phyloP scores from a whole-genome alignment of 2,797 vertebrate genomes.

The Carduelis carduelis region DNA sequence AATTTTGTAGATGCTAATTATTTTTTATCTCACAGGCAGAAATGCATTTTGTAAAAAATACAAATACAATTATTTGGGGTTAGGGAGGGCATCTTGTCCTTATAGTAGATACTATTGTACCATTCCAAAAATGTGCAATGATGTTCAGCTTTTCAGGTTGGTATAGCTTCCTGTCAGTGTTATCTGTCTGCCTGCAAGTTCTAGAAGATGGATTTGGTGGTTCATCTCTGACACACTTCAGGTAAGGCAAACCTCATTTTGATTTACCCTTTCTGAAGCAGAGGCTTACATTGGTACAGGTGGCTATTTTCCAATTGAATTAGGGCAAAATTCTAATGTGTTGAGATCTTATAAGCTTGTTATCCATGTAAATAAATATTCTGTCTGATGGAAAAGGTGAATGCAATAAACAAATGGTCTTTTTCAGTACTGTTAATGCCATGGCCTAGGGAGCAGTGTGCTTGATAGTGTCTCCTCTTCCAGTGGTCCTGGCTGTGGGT shows the following conservation, averaged over 20 bases:
- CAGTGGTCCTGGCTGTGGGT: not conserved
- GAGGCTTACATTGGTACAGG: not conserved
- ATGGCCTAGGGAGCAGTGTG: not conserved
- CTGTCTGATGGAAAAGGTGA: not conserved
- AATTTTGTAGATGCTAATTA: not conserved
- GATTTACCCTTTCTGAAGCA: not conserved
- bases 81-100: rapidly evolving
- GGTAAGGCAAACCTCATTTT: not conserved
- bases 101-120: not conserved
- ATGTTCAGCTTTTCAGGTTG: not conserved
- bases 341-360: not conserved
- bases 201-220: not conserved
- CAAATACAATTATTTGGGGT: not conserved
- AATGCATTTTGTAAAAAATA: not conserved
- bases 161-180: not conserved
- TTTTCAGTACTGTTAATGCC: not conserved
- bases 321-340: not conserved
- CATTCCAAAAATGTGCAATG: not conserved
- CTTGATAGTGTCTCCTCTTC: not conserved
- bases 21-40: not conserved
- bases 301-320: not conserved
- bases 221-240: not conserved
- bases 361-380: not conserved
- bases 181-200: not conserved
- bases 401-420: not conserved